Evolutionary conservation across 2,113 vertebrate species (phyloP), one percentile per base, ranked within the genome.

Genomic region (Bufo bufo): DNA sequence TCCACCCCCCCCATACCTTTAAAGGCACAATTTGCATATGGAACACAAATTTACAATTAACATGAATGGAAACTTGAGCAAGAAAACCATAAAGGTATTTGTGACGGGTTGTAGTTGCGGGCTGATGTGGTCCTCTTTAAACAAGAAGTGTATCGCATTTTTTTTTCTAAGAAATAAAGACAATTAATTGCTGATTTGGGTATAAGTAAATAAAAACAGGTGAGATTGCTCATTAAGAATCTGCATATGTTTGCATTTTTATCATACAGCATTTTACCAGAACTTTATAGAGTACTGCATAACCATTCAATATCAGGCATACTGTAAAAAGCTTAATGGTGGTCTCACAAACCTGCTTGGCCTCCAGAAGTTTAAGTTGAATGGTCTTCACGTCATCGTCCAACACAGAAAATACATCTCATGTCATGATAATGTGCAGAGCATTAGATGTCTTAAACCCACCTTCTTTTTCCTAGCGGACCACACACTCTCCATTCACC

Each of bases 331-430:
- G 9, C 16, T 54, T 80, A 45, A 45, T 17, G 50, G 65, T 69
- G 63, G n/a, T 71, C 59, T 80, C 85, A 88, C 81, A 89, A 84
- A 89, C 87, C 87, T 89, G 82, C 49, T 88, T 56, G 23, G 58
- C 65, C 14, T 43, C 58, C 58, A 63, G 47, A 74, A 47, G 11
- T 43, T n/a, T 61, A 83, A 20, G 80, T 43, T 52, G 33, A 20
- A 43, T n/a, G 66, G 17, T 20, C 49, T 69, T 89, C 72, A n/a
- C 1, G 79, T 5, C 74, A 71, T 69, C 74, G 16, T 47, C 82
- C 47, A 89, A 19, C 81, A 69, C 58, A 84, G 23, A 66, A 84
- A 50, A 84, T 17, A 54, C 59, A 84, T 69, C 56, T 61, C 50
- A 56, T 19, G n/a, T 65, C 45, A 77, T 84, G 50, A 43, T 3